These are phyloP conservation scores for Larimichthys polyactis DNA, from an alignment of 2,113 vertebrate genomes.

Conservation along the genomic window DNA sequence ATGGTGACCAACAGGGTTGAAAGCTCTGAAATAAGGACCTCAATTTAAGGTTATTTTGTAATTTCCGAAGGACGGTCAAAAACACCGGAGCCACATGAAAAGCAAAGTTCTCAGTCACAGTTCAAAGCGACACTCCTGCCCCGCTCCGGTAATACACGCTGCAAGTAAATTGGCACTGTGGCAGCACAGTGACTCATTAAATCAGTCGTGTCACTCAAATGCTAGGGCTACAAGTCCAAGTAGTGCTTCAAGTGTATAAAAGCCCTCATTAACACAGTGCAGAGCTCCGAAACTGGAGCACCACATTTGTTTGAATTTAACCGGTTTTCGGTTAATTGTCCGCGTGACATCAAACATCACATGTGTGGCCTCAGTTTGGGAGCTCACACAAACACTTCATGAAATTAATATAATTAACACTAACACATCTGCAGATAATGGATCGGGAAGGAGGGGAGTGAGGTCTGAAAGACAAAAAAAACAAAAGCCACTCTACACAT, in stretches of 20 bases:
- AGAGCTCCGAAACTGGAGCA: neutral
- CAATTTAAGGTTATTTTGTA: neutral
- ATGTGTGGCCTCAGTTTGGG: neutral
- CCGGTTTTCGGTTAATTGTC: constrained; percentile 6
- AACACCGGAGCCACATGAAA: neutral
- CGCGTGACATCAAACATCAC: neutral
- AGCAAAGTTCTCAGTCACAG: neutral
- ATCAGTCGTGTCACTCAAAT: neutral
- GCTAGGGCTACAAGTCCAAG: neutral
- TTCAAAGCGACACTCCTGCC: neutral
- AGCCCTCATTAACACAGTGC: neutral
- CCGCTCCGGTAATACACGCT: neutral
- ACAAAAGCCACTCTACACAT: neutral
- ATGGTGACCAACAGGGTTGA: too few species aligned
- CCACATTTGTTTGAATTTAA: neutral
- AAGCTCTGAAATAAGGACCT: neutral
- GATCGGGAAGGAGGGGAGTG: constrained; percentile 13
- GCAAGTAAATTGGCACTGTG: neutral
- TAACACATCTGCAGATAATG: constrained; percentile 12
- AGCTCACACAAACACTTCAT: constrained; percentile 16
- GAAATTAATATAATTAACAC: constrained; percentile 29
- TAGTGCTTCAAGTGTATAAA: constrained; percentile 22
- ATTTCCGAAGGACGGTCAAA: neutral
- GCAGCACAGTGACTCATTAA: neutral
- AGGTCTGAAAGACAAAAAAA: neutral